phyloP scores from a whole-genome alignment of 2,797 vertebrate genomes.

The Eupleurogrammus muticus region DNA sequence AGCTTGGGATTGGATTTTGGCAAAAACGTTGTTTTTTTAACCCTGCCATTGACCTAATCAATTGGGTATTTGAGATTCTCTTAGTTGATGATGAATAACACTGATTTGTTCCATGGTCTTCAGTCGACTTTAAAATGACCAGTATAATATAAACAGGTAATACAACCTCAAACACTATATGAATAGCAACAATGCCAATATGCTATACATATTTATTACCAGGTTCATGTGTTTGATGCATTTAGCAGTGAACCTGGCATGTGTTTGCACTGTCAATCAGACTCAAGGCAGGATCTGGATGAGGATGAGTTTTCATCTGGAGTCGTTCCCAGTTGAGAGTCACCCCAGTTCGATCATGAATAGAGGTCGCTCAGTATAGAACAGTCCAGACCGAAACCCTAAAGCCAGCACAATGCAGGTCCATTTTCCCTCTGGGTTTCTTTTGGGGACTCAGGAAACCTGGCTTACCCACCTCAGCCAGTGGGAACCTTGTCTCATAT shows the following conservation, averaged over 20 bases:
- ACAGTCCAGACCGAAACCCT: slow-evolving; percentile 12
- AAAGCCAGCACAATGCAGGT: slow-evolving; percentile 7
- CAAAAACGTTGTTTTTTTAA: slow-evolving; percentile 18
- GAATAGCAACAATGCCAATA: neutral
- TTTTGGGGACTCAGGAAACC: slow-evolving; percentile 28
- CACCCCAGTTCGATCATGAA: neutral
- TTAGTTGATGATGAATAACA: slow-evolving; percentile 12
- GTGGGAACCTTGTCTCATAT: slow-evolving; percentile 32
- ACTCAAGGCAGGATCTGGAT: neutral
- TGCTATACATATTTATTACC: neutral
- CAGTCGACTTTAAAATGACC: slow-evolving; percentile 7
- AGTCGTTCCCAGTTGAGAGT: slow-evolving; percentile 14
- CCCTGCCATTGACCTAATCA: slow-evolving; percentile 38
- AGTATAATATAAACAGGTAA: neutral
- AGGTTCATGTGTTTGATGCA: neutral
- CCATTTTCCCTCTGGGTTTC: slow-evolving; percentile 20
- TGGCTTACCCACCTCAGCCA: slow-evolving; percentile 22
- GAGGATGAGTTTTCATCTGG: neutral
- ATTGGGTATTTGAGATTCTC: slow-evolving; percentile 22
- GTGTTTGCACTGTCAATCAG: too few species aligned
- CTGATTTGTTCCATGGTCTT: slow-evolving; percentile 24
- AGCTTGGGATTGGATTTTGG: slow-evolving; percentile 24
- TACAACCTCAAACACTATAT: neutral
- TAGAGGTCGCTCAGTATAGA: slow-evolving; percentile 19
- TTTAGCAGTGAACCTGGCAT: neutral